Conservation (phyloP, 92 coral and sea anemone genomes). For the Metridium senile region DNA sequence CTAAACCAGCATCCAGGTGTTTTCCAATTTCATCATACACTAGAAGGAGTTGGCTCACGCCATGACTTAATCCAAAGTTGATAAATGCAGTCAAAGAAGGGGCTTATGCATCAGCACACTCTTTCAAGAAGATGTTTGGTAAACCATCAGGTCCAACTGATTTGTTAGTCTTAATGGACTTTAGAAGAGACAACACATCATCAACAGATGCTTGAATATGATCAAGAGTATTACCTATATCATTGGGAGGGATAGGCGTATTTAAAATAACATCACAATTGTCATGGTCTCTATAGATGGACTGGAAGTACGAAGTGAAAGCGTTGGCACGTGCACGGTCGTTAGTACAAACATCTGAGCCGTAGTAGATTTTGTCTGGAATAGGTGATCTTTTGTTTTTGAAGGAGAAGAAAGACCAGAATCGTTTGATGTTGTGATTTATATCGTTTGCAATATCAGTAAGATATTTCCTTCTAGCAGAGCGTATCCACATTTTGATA, state of each 20-base stretch:
- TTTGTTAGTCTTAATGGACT: slow-evolving; percentile 37
- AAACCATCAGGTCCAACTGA: slow-evolving; percentile 62
- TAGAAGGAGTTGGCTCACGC: slow-evolving; percentile 49
- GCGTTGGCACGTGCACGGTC: slow-evolving; percentile 55
- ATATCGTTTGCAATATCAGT: slow-evolving; percentile 48
- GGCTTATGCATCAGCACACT: slow-evolving; percentile 39
- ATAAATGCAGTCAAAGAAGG: slow-evolving; percentile 54
- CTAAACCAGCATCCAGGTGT: slow-evolving; percentile 37
- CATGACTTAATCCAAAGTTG: slow-evolving; percentile 30
- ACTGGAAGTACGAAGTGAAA: slow-evolving; percentile 50
- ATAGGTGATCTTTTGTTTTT: slow-evolving; percentile 46
- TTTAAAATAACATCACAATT: slow-evolving; percentile 33
- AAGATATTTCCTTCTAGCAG: slow-evolving; percentile 41
- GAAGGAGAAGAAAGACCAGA: slow-evolving; percentile 53
- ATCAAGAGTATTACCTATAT: slow-evolving; percentile 14
- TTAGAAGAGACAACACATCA: slow-evolving; percentile 40
- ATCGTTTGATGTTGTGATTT: slow-evolving; percentile 41
- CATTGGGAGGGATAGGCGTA: background rate
- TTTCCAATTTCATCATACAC: slow-evolving; percentile 44
- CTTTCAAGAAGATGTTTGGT: slow-evolving; percentile 41
- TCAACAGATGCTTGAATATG: slow-evolving; percentile 40
- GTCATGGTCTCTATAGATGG: slow-evolving; percentile 48
- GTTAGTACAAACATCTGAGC: slow-evolving; percentile 25
- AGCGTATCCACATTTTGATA: slow-evolving; percentile 47
- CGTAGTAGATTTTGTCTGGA: slow-evolving; percentile 42